phyloP scores from a whole-genome alignment of 2,888 invertebrate species.

The Coelinius sp. region DNA sequence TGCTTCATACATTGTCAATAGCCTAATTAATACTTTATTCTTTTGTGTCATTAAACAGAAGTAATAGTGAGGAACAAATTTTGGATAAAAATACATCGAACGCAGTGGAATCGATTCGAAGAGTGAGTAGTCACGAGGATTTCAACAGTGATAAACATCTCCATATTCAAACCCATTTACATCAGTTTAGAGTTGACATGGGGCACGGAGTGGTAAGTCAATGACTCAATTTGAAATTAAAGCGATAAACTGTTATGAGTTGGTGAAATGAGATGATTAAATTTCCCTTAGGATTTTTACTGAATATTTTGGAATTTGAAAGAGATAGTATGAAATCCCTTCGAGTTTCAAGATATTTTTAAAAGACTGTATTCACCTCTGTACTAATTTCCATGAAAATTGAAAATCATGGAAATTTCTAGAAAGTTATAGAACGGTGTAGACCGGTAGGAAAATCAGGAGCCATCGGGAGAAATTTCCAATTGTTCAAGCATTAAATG shows the following conservation, averaged over 20 bases:
- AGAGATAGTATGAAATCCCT: too few relatives aligned
- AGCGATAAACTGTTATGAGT: too few relatives aligned
- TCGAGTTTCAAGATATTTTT: too few relatives aligned
- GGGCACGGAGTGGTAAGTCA: conserved; percentile 68
- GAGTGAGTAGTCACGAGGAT: conserved; percentile 78
- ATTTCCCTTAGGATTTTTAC: neutral
- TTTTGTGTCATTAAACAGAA: conserved; percentile 46
- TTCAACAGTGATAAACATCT: conserved; percentile 70
- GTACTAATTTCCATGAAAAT: too few relatives aligned
- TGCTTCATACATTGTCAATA: neutral
- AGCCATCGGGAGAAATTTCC: too few relatives aligned
- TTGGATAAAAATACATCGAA: conserved; percentile 56
- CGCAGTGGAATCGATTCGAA: conserved; percentile 68
- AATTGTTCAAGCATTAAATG: too few relatives aligned
- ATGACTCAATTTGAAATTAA: neutral
- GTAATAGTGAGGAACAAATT: conserved; percentile 68
- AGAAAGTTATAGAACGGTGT: too few relatives aligned
- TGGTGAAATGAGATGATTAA: neutral
- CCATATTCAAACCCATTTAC: conserved; percentile 54
- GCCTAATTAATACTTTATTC: conserved; percentile 16
- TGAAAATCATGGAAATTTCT: too few relatives aligned
- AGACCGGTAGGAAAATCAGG: too few relatives aligned
- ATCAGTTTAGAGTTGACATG: conserved; percentile 65
- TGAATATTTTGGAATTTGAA: neutral
- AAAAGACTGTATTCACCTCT: too few relatives aligned